Conservation (phyloP, 1,140 invertebrate genomes). For the Nylanderia fulva region DNA sequence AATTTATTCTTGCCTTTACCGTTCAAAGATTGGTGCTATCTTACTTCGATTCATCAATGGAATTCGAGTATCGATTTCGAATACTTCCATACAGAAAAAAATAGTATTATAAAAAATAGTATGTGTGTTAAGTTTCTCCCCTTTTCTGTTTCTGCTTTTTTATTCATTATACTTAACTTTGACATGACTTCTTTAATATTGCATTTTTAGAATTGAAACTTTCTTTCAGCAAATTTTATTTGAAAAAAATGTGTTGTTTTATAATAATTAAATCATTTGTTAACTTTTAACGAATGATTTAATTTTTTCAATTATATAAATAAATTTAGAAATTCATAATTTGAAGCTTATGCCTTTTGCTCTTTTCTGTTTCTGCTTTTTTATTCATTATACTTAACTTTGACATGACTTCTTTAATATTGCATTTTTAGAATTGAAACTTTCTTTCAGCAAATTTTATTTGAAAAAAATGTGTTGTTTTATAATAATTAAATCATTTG, state of each 20-base stretch:
- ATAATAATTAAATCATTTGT: not conserved
- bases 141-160: not conserved
- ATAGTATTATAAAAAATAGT: too few species aligned
- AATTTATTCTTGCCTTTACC: slow-evolving; percentile 59
- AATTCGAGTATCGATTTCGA: slow-evolving; percentile 7
- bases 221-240: not conserved
- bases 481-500: not conserved
- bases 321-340: not conserved
- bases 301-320: not conserved
- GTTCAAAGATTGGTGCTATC: slow-evolving; percentile 39
- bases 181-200: not conserved
- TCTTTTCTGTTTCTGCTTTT: too few species aligned
- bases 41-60: slow-evolving; percentile 25
- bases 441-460: not conserved
- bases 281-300: not conserved
- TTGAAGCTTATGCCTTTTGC: not conserved
- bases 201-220: not conserved
- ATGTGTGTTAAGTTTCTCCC: not conserved
- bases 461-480: not conserved
- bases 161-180: not conserved
- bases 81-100: not conserved
- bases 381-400: too few species aligned
- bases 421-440: not conserved
- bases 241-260: not conserved
- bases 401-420: not conserved